Base-by-base conservation (phyloP, 1,140 invertebrate species). In the Globodera rostochiensis region DNA sequence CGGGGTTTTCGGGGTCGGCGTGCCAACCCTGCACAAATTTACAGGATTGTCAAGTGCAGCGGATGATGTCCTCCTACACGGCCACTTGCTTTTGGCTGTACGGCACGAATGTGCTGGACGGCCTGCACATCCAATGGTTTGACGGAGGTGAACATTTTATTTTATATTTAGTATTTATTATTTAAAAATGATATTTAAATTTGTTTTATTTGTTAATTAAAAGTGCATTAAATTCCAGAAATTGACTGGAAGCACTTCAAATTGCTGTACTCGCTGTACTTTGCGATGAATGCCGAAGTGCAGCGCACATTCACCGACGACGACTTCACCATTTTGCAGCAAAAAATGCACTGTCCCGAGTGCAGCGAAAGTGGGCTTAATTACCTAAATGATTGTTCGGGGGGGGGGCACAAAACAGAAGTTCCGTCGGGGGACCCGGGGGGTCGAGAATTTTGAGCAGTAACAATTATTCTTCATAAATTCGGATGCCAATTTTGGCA, bases 31-130 rank as follows among this genome's bases (percentile, higher is more conserved):
- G 1, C 25, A 25, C 25, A 4, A 47, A 13, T 75, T 60, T 11
- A 21, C 60, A 87, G 77, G 87, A 89, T 77, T 89, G 88, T 78
- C 88, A 89, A 82, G 88, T 89, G n/a, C 88, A 89, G 74, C 73
- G 88, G 74, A 89, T 89, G 88, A 89, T 89, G 88, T 82, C 79
- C 69, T 88, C 86, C 21, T 89, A 89, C 73, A 89, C 88, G 21
- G 88, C 88, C 25, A 90, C 88, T 46, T 90, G 89, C 53, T 89
- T 89, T 73, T 89, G 88, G 88, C 70, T 89, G n/a, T 89, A 90
- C 75, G 88, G 88, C 11, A 90, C 82, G 9, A 84, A 86, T 70
- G 80, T 80, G 49, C 79, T 86, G 57, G 88, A 89, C 76, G 88
- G 88, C 25, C 78, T 89, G n/a, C 77, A 89, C 7, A 80, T 89